These are phyloP conservation scores for Drosophila sp. DNA, from an alignment of 1,140 invertebrate genomes.

Conservation along the genomic window DNA sequence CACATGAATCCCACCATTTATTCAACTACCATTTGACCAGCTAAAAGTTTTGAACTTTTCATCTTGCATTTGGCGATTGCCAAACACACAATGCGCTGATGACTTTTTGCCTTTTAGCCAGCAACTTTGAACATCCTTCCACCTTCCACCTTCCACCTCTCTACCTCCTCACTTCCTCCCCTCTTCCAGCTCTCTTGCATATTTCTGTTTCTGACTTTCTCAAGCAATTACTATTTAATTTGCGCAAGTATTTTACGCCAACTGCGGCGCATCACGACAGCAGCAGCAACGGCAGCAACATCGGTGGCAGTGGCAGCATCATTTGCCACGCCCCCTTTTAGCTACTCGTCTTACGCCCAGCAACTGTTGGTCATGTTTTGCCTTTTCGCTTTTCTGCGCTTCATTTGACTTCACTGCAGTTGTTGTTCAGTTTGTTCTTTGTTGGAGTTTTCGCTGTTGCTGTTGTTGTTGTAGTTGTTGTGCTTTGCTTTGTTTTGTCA, in stretches of 20 bases:
- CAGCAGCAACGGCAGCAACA: slow-evolving; percentile 10
- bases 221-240: slow-evolving; percentile 60
- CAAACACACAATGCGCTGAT: slow-evolving; percentile 26
- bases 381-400: neutral
- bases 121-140: slow-evolving; percentile 2
- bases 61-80: slow-evolving; percentile 1
- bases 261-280: slow-evolving; percentile 40
- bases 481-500: slow-evolving; percentile 12
- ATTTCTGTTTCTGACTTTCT: slow-evolving; percentile 49
- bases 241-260: slow-evolving; percentile 50
- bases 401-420: neutral
- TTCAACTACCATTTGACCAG: slow-evolving; percentile 8
- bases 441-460: neutral
- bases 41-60: slow-evolving; percentile 13
- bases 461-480: slow-evolving; percentile 15
- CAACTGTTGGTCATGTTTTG: slow-evolving; percentile 27
- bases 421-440: slow-evolving; percentile 18
- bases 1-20: neutral
- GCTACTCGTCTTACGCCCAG: slow-evolving; percentile 46
- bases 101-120: slow-evolving; percentile 33
- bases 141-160: neutral
- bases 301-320: slow-evolving; percentile 9
- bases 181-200: neutral
- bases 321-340: slow-evolving; percentile 29
- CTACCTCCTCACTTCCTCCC: neutral